These are phyloP conservation scores for Acanthisitta chloris DNA, from an alignment of 2,113 vertebrate genomes.

Conservation along the genomic window DNA sequence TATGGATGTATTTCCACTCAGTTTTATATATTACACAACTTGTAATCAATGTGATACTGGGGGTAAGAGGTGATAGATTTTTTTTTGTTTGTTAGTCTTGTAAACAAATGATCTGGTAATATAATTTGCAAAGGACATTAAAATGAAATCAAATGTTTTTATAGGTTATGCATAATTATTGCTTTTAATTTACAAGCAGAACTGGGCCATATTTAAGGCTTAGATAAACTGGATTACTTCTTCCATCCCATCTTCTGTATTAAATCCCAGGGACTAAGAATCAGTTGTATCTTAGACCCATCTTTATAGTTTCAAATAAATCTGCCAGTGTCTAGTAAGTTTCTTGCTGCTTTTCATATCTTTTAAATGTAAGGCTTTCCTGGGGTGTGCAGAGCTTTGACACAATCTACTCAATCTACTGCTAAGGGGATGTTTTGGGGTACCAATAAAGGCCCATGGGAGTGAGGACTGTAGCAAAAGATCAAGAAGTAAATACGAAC, in stretches of 20 bases:
- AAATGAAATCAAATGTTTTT: slow-evolving; percentile 43
- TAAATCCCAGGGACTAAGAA: background rate
- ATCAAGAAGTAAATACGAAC: background rate
- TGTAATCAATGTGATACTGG: background rate
- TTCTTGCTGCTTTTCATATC: background rate
- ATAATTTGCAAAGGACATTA: slow-evolving; percentile 30
- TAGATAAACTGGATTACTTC: background rate
- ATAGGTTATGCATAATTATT: slow-evolving; percentile 4
- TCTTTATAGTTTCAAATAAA: background rate
- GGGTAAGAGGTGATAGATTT: background rate
- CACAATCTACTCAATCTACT: background rate
- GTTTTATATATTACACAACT: background rate
- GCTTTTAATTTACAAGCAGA: slow-evolving; percentile 7
- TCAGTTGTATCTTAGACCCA: background rate
- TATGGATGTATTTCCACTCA: background rate
- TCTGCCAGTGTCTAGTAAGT: background rate
- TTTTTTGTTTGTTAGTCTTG: background rate
- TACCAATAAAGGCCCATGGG: background rate
- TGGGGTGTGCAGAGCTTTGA: background rate
- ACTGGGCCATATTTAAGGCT: background rate
- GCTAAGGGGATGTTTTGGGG: background rate
- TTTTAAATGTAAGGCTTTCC: background rate
- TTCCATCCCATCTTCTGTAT: background rate
- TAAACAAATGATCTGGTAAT: slow-evolving; percentile 1
- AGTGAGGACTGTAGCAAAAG: background rate